Evolutionary conservation across 2,113 vertebrate genomes (phyloP).

Genomic region (Progne subis): DNA sequence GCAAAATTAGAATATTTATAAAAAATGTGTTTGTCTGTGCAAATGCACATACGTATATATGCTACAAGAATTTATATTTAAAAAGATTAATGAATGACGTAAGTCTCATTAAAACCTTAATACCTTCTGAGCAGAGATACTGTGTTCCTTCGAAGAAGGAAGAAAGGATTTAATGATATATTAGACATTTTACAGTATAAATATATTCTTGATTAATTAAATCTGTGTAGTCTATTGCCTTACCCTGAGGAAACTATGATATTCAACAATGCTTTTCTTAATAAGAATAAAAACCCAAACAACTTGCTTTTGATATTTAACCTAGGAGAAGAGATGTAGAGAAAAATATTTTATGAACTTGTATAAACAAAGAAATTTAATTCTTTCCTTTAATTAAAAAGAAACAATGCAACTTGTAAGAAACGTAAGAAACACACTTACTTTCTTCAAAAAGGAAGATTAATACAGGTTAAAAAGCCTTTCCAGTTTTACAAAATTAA

Average conservation of each 20-base stretch:
- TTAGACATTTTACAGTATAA: slow-evolving; percentile 67
- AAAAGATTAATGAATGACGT: neutral
- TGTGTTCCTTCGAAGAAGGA: neutral
- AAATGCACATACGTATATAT: neutral
- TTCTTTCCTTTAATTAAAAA: slow-evolving; percentile 63
- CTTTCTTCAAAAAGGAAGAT: slow-evolving; percentile 62
- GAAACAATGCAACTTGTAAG: slow-evolving; percentile 46
- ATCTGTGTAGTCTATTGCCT: slow-evolving; percentile 50
- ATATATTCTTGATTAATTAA: slow-evolving; percentile 77
- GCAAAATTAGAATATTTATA: neutral
- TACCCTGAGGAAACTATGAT: slow-evolving; percentile 62
- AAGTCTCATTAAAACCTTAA: slow-evolving; percentile 11
- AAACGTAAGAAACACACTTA: slow-evolving; percentile 39
- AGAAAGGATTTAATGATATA: slow-evolving; percentile 36
- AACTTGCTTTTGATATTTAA: slow-evolving; percentile 67
- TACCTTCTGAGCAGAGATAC: slow-evolving; percentile 1
- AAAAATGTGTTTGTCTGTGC: neutral
- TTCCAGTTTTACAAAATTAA: slow-evolving; percentile 70
- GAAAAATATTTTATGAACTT: slow-evolving; percentile 60
- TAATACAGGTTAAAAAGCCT: slow-evolving; percentile 64
- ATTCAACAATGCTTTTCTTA: slow-evolving; percentile 47
- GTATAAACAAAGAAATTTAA: slow-evolving; percentile 58
- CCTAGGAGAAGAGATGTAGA: neutral
- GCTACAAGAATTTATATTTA: neutral
- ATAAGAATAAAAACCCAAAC: slow-evolving; percentile 43